Evolutionary conservation across 1,140 invertebrate species (phyloP).

Genomic region (Xylocopa sonorina): DNA sequence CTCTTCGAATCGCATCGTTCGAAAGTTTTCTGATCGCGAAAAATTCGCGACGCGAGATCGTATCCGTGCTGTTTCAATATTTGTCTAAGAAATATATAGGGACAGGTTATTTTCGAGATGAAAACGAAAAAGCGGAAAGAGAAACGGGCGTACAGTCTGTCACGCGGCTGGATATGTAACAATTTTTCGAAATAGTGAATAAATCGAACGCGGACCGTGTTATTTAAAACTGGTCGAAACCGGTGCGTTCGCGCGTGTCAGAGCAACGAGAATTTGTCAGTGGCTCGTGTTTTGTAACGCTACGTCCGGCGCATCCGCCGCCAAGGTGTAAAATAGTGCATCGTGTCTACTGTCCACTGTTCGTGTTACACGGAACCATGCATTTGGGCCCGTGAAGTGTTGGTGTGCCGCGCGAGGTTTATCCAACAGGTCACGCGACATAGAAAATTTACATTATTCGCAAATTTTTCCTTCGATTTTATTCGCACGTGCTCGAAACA

Average conservation of each 20-base stretch:
- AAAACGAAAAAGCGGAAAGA: too few relatives aligned
- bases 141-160: too few relatives aligned
- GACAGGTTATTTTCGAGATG: not conserved
- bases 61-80: not conserved
- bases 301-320: constrained; percentile 42
- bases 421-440: constrained; percentile 13
- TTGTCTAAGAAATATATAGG: not conserved
- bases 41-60: too few relatives aligned
- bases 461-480: not conserved
- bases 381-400: not conserved
- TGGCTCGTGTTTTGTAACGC: constrained; percentile 27
- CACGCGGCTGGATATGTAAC: too few relatives aligned
- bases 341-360: not conserved
- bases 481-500: not conserved
- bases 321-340: constrained; percentile 46
- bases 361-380: not conserved
- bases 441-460: not conserved
- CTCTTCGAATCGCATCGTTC: not conserved
- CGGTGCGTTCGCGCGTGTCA: not conserved
- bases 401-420: not conserved
- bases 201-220: not conserved
- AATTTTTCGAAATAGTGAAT: not conserved
- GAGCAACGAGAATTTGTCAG: constrained; percentile 21
- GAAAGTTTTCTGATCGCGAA: too few relatives aligned
- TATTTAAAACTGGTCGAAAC: constrained; percentile 3